Evolutionary conservation across 2,797 vertebrate genomes (phyloP).

Genomic region (Sphenodon punctatus): DNA sequence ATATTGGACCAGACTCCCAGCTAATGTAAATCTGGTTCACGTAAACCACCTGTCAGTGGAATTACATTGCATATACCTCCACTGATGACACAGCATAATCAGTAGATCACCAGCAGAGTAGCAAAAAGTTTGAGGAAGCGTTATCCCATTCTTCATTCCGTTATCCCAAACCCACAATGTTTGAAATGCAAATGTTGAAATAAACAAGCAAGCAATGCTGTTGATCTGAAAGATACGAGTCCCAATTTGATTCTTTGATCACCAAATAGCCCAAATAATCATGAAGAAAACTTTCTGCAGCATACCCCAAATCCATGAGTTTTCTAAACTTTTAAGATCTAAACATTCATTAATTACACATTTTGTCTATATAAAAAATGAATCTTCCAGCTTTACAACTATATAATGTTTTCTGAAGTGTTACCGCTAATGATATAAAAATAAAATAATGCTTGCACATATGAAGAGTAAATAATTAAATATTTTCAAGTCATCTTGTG

Average conservation of each 20-base stretch:
- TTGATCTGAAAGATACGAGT: not conserved
- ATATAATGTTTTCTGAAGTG: not conserved
- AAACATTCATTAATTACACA: not conserved
- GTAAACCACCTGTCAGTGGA: not conserved
- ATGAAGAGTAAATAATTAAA: not conserved
- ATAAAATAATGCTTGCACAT: not conserved
- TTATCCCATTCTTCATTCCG: not conserved
- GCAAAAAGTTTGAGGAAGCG: not conserved
- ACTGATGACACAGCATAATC: not conserved
- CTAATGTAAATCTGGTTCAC: not conserved
- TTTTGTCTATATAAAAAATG: not conserved
- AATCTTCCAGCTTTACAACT: not conserved
- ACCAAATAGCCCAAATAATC: not conserved
- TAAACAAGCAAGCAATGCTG: not conserved
- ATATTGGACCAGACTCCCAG: not conserved
- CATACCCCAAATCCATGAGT: too few species aligned
- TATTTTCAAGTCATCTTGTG: not conserved
- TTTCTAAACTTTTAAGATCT: too few species aligned
- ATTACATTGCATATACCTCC: not conserved
- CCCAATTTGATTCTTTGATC: not conserved
- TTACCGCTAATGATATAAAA: not conserved
- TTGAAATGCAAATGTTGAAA: fast-evolving
- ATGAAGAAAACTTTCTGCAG: too few species aligned
- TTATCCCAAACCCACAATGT: not conserved
- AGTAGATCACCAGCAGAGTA: not conserved